A percentile compares a stretch with the other conserved stretches of the same genome.
These are phyloP conservation scores for Phoeniculus purpureus DNA, from an alignment of 2,797 vertebrate species.

Conservation along the genomic window DNA sequence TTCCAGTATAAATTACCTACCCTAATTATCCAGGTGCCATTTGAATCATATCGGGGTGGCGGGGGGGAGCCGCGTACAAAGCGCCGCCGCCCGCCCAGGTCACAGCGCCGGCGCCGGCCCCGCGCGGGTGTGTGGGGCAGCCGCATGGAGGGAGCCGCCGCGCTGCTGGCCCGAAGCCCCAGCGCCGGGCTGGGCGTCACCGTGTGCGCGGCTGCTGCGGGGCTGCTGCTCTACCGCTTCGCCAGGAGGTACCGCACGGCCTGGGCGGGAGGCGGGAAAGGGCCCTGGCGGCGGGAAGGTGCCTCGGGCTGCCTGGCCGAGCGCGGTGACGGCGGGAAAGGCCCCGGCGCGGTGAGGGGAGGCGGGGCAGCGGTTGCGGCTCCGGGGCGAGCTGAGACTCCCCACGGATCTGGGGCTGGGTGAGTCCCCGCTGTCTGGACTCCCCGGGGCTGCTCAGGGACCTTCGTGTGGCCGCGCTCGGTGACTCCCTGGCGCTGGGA, in stretches of 20 bases:
- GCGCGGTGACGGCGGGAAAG: background rate
- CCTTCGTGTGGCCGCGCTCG: background rate
- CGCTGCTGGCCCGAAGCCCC: conserved; percentile 77
- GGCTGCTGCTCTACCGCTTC: conserved; percentile 86
- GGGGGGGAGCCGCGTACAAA: conserved; percentile 2
- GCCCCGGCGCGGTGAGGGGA: background rate
- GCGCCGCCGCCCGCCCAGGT: background rate
- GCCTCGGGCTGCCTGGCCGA: background rate
- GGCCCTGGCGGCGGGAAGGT: background rate
- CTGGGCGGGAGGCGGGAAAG: background rate
- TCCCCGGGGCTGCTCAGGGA: background rate
- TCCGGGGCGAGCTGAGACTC: background rate
- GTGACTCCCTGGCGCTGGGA: too few relatives aligned
- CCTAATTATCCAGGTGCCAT: conserved; percentile 57
- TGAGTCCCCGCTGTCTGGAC: fast-evolving
- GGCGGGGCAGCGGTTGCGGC: background rate
- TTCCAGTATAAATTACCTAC: conserved; percentile 64
- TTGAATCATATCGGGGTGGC: background rate
- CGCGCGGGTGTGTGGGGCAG: background rate
- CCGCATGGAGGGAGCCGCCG: background rate
- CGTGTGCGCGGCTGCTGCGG: conserved; percentile 85
- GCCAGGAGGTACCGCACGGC: conserved; percentile 80
- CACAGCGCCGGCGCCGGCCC: background rate
- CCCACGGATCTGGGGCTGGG: background rate
- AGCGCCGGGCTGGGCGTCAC: conserved; percentile 83